Base-by-base conservation (phyloP, 2,888 invertebrate genomes). In the Himalopsyche tibetana region DNA sequence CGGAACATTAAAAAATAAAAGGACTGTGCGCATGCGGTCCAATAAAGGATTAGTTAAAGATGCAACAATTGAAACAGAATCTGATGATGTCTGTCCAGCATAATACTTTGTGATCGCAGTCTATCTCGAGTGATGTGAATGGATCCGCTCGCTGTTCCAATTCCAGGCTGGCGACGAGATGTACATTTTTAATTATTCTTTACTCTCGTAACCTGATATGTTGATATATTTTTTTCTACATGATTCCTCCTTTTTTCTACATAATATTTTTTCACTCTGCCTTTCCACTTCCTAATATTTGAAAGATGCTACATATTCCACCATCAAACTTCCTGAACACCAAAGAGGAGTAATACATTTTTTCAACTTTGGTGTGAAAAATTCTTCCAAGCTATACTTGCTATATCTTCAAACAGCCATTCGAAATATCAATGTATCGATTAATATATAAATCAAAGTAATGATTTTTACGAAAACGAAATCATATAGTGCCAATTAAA, bases 111-210 rank as follows among this genome's bases (percentile, higher is more conserved):
- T 69, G 69, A 36, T 69, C 28, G 36, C 69, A 4, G 6, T 69
- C 11, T 19, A 69, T 28, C 11, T 51, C 15, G 3, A 51, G 51
- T 51, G 51, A 51, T 51, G 51, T 12, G 51, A 51, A 15, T 15
- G 15, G n/a, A 63, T 19, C 63, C 63, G 19, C n/a, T 28, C 19
- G 6, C n/a, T 56, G 19, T 63, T 63, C 6, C 4, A 19, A 19
- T 63, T 63, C 63, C 28, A 9, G 9, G 63, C 19, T 4, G 11
- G 4, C 0, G 15, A 19, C 28, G 63, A 63, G 63, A 63, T 63
- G 19, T 63, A 63, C 63, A 63, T 74, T 74, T 36, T 74, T 74
- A 9, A 74, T 38, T 74, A 74, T 74, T 36, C 11, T 74, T 74
- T 74, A 36, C 74, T 74, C 74, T 15, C 74, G 36, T 74, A 12